Evolutionary conservation across 2,797 vertebrate species (phyloP).

Genomic region (Lates japonicus): DNA sequence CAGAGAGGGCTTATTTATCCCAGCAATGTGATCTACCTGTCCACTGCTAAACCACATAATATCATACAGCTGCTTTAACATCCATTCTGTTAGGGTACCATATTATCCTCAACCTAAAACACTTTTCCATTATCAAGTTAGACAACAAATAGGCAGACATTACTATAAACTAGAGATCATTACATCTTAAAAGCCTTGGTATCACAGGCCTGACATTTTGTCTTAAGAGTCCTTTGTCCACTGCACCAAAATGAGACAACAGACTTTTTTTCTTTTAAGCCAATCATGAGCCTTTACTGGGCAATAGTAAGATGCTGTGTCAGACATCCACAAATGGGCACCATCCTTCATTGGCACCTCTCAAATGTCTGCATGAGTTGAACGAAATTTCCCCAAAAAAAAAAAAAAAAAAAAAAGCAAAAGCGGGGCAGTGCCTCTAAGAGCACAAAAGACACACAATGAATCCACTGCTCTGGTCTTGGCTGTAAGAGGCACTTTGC

Average conservation of each 20-base stretch:
- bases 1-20: constrained; percentile 49
- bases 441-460: constrained; percentile 78
- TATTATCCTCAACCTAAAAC: constrained; percentile 67
- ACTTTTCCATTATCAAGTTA: constrained; percentile 73
- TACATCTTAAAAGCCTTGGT: constrained; percentile 63
- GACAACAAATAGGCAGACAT: constrained; percentile 63
- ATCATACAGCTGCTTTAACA: constrained; percentile 59
- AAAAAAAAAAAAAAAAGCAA: constrained; percentile 38
- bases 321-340: constrained; percentile 68
- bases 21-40: constrained; percentile 52
- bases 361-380: constrained; percentile 64
- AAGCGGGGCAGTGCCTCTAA: constrained; percentile 58
- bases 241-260: constrained; percentile 58
- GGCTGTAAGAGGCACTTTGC: constrained; percentile 85
- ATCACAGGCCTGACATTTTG: constrained; percentile 51
- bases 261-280: constrained; percentile 35
- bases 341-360: constrained; percentile 71
- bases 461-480: constrained; percentile 71
- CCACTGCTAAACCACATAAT: constrained; percentile 57
- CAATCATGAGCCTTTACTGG: constrained; percentile 70
- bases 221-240: constrained; percentile 53
- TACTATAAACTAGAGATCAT: constrained; percentile 56
- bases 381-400: constrained; percentile 3
- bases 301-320: constrained; percentile 76
- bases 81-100: constrained; percentile 55